These are phyloP conservation scores for Brenthis ino DNA, from an alignment of 2,888 invertebrate species.

Conservation along the genomic window DNA sequence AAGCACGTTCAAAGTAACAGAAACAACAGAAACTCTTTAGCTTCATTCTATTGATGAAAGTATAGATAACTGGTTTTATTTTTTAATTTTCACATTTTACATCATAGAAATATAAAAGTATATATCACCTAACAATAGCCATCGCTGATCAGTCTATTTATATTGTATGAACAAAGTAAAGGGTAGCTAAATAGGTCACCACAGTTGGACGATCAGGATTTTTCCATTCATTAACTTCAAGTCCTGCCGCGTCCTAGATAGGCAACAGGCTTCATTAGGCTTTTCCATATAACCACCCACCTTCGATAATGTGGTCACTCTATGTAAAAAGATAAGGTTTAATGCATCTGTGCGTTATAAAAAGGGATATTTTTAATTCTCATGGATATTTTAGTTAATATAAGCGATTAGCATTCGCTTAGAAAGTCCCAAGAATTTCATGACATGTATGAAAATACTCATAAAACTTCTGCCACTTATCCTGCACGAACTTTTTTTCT, in stretches of 20 bases:
- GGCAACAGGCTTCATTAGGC: constrained; percentile 63
- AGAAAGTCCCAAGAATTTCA: too few species aligned
- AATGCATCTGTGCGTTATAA: constrained; percentile 9
- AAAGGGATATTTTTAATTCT: constrained; percentile 2
- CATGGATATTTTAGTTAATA: neutral
- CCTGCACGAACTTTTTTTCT: too few species aligned
- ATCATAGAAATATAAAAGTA: constrained; percentile 2
- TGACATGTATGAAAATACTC: too few species aligned
- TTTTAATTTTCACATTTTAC: neutral
- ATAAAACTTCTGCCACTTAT: too few species aligned
- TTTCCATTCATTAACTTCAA: constrained; percentile 72
- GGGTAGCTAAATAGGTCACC: constrained; percentile 72
- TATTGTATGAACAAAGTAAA: constrained; percentile 62
- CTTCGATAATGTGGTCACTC: constrained; percentile 25
- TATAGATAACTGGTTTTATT: neutral
- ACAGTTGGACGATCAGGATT: constrained; percentile 73
- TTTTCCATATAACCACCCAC: constrained; percentile 40
- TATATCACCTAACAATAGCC: constrained; percentile 30
- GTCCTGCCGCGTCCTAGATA: constrained; percentile 63
- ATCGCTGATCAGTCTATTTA: constrained; percentile 53
- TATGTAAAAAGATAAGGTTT: constrained; percentile 15
- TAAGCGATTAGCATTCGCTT: too few species aligned
- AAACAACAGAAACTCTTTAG: too few species aligned
- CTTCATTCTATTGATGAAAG: too few species aligned
- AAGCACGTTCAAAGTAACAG: too few species aligned